Base-by-base conservation (phyloP, 2,113 vertebrate genomes). In the Cacatua alba region DNA sequence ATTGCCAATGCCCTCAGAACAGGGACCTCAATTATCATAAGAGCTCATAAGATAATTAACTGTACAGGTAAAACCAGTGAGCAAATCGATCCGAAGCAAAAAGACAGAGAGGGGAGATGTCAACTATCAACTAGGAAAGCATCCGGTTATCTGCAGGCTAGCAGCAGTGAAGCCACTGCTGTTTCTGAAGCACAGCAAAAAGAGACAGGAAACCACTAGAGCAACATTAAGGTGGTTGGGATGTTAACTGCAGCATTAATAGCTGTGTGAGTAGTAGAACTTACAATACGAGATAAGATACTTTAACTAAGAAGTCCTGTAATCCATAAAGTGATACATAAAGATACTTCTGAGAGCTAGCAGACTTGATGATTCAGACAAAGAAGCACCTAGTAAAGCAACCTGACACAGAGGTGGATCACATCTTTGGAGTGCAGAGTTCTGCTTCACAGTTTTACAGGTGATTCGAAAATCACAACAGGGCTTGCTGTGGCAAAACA, bases 31-130 rank as follows among this genome's bases (percentile, higher is more conserved):
- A 60, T 92, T 92, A 80, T 37, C 53, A 4, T 67, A 92, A 93
- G 62, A 68, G 67, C 72, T 92, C 49, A 25, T 72, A 82, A 84
- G 43, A 77, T 46, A 94, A 96, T 94, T 92, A 91, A 76, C 71
- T 59, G 41, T n/a, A 49, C 53, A 92, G 94, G 86, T 91, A 90
- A 96, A 94, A 69, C 17, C 79, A 74, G 19, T 0, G 2, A 83
- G 78, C 63, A 93, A 69, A 90, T 83, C 59, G 88, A 95, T 94
- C 64, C 49, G n/a, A 86, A 82, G 80, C 23, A 75, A 79, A 83
- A 95, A 94, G 44, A 37, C 51, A 57, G 70, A 65, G 86, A 87
- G 33, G 51, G 44, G 46, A 76, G 29, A 51, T 72, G 83, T 63
- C 84, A 81, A 37, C 80, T 86, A 55, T 69, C 69, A 91, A 11